Evolutionary conservation across 2,113 vertebrate genomes (phyloP), one percentile per base, ranked within the genome.

Genomic region (Heptranchias perlo): DNA sequence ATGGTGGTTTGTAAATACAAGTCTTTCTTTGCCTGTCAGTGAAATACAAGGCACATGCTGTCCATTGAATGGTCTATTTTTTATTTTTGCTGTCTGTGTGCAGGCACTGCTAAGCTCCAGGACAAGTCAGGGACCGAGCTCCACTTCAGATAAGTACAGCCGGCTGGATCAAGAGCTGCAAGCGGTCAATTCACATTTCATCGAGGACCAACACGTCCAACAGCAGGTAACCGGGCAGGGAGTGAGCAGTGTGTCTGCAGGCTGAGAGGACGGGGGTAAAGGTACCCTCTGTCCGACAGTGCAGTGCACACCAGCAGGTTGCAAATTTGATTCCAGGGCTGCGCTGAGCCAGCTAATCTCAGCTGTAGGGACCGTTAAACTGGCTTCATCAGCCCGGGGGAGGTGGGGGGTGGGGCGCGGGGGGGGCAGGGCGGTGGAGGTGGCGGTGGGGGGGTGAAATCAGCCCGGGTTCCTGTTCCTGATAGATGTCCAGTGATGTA

Each of bases 131-230:
- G 97, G 96, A 21, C 97, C 96, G 0, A 98, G 97, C 94, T 99
- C 99, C 99, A 98, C 98, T 96, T 96, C 97, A 3, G 98, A 97
- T 96, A 99, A 98, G 95, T 99, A 98, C 31, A 97, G 97, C 47
- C 98, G 98, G 6, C 97, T 99, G 39, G 99, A 99, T 96, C 97
- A 96, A 0, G 98, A 99, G 89, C 97, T 99, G 96, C 98, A 99
- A 95, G 97, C 97, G 11, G 99, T 98, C 96, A 99, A 99, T 97
- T 98, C 98, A 49, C 98, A 99, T 96, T 99, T 99, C 96, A 98
- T 99, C 0, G 99, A 99, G 95, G 99, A 99, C 96, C 99, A 99
- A 96, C 99, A 99, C 96, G 97, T 97, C 0, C 99, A 99, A 96
- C 99, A 99, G 96, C 99, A 99, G 98, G 99, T 99, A 97, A 92